Evolutionary conservation across 2,888 invertebrate species (phyloP).

Genomic region (Drosophila picticornis): DNA sequence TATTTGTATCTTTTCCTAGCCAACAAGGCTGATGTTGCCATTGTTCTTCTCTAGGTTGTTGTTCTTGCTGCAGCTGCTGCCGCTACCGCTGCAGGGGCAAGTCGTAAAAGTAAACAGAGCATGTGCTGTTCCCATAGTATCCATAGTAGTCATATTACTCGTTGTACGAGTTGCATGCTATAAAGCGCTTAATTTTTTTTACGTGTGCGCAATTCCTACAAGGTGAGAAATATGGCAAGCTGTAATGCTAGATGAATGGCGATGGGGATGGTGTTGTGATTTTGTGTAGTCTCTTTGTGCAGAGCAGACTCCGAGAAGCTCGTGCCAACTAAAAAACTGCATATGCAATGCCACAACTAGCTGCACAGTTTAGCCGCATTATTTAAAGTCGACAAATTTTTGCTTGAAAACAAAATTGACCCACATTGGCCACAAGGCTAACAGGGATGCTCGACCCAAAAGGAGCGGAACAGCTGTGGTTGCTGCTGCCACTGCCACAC

Average conservation of each 20-base stretch:
- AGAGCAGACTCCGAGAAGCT: neutral
- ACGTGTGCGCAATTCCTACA: constrained; percentile 47
- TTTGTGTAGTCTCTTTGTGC: constrained; percentile 19
- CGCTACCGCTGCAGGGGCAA: constrained; percentile 49
- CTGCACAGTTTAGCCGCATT: constrained; percentile 2
- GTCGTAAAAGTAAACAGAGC: constrained; percentile 79
- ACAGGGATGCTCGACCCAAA: constrained; percentile 3
- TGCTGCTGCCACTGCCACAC: constrained; percentile 8
- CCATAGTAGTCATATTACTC: constrained; percentile 36
- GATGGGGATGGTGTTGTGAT: neutral
- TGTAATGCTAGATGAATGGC: constrained; percentile 1
- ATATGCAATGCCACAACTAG: neutral
- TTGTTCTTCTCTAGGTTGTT: constrained; percentile 10
- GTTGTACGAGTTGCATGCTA: constrained; percentile 56
- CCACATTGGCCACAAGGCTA: constrained; percentile 30
- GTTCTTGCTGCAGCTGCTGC: constrained; percentile 24
- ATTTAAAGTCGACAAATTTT: constrained; percentile 28
- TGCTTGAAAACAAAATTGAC: constrained; percentile 35
- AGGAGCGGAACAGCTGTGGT: neutral
- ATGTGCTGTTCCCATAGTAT: constrained; percentile 61
- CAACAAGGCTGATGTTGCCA: constrained; percentile 17
- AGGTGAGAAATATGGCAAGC: constrained; percentile 73
- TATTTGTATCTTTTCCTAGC: constrained; percentile 19
- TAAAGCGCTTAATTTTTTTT: constrained; percentile 79
- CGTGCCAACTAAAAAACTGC: constrained; percentile 9